Conservation (phyloP, 1,140 invertebrate genomes). For the Drosophila saltans region DNA sequence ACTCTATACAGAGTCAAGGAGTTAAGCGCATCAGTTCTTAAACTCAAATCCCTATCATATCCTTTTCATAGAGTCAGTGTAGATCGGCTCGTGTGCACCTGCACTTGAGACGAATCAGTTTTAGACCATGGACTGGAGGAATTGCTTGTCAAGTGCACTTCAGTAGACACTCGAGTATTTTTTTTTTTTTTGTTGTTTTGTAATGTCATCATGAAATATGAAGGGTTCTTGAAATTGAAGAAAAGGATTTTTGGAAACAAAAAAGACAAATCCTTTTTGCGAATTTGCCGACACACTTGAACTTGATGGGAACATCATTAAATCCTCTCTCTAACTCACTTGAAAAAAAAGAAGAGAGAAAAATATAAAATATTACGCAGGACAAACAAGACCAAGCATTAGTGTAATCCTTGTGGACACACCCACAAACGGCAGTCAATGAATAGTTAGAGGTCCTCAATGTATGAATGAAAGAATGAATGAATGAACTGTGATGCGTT, state of each 20-base stretch:
- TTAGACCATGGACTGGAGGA: not conserved
- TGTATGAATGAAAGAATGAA: conserved; percentile 17
- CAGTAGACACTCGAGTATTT: conserved; percentile 62
- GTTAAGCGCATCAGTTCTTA: conserved; percentile 69
- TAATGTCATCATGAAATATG: conserved; percentile 69
- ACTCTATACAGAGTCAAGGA: conserved; percentile 53
- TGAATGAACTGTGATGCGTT: conserved; percentile 61
- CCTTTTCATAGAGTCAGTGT: conserved; percentile 46
- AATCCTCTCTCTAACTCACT: conserved; percentile 56
- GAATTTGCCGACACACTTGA: conserved; percentile 73
- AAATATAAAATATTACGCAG: conserved; percentile 67
- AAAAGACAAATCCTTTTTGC: conserved; percentile 67
- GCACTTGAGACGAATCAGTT: conserved; percentile 51
- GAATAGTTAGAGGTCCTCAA: conserved; percentile 35
- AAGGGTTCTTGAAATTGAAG: conserved; percentile 66
- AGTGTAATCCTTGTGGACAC: conserved; percentile 76
- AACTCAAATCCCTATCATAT: conserved; percentile 31
- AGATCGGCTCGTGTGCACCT: conserved; percentile 73
- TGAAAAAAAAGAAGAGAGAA: conserved; percentile 30
- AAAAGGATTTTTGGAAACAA: conserved; percentile 63
- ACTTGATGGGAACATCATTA: conserved; percentile 76
- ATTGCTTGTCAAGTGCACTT: conserved; percentile 53
- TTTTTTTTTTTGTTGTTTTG: conserved; percentile 16
- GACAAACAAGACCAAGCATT: conserved; percentile 62
- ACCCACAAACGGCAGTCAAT: conserved; percentile 55